Conservation (phyloP, 2,113 vertebrate genomes). For the Sminthopsis crassicaudata region DNA sequence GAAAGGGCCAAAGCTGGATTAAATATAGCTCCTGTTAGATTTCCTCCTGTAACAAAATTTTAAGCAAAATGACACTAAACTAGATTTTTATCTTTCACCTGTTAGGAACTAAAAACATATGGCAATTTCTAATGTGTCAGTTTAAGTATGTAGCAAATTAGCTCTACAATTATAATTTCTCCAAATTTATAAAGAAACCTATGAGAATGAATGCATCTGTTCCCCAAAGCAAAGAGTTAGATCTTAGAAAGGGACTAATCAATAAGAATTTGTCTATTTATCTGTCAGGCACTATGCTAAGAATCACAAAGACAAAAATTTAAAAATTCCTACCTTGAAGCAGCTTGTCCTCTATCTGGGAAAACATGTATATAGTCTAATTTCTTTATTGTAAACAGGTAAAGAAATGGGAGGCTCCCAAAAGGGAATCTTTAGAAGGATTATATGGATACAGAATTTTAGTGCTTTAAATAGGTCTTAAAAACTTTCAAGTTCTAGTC, state of each 20-base stretch:
- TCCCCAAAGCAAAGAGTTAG: not conserved
- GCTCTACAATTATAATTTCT: not conserved
- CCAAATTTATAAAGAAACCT: not conserved
- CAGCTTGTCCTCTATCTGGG: not conserved
- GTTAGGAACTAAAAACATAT: slow-evolving; percentile 43
- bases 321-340: not conserved
- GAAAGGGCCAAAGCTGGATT: slow-evolving; percentile 95
- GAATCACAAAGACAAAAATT: not conserved
- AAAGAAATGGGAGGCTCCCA: not conserved
- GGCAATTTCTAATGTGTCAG: slow-evolving; percentile 9
- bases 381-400: not conserved
- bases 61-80: slow-evolving; percentile 64
- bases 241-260: not conserved
- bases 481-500: not conserved
- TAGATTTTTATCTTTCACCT: slow-evolving; percentile 7
- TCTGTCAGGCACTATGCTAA: not conserved
- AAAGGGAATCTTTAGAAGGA: not conserved
- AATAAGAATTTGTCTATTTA: not conserved
- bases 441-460: not conserved
- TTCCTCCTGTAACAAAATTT: slow-evolving; percentile 86
- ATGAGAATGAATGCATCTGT: not conserved
- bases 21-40: slow-evolving; percentile 92
- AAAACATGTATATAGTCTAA: not conserved
- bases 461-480: not conserved
- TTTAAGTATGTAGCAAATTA: slow-evolving; percentile 11